phyloP scores from a whole-genome alignment of 2,113 vertebrate species.

The Pomatorhinus ruficollis region DNA sequence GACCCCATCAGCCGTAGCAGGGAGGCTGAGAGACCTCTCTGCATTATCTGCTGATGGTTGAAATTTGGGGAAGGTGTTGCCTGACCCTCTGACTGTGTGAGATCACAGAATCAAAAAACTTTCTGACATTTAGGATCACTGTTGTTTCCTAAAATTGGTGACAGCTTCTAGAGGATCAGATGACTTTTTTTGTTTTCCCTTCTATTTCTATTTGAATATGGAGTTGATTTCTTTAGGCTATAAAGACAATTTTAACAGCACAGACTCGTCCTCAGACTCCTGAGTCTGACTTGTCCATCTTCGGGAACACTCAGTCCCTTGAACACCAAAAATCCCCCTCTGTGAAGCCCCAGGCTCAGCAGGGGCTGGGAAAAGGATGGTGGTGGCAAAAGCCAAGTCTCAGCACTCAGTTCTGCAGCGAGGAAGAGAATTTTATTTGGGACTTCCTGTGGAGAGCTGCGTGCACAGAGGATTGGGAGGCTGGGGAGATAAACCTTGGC shows the following conservation, averaged over 20 bases:
- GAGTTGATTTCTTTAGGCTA: not conserved
- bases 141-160: not conserved
- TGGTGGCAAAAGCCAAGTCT: not conserved
- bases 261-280: not conserved
- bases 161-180: not conserved
- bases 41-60: not conserved
- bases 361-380: not conserved
- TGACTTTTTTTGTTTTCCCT: not conserved
- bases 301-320: not conserved
- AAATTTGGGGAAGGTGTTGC: not conserved
- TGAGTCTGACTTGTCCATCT: not conserved
- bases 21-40: not conserved
- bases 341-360: not conserved
- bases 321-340: too few species aligned
- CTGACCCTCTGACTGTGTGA: fast-evolving
- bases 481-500: constrained; percentile 22
- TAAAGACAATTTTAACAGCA: not conserved
- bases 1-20: not conserved
- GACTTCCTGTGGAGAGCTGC: not conserved
- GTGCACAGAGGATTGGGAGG: not conserved
- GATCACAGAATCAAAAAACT: not conserved
- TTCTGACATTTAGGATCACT: not conserved
- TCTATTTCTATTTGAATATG: not conserved
- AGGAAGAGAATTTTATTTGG: not conserved
- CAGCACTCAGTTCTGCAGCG: not conserved